Evolutionary conservation across 2,888 invertebrate species (phyloP).

Genomic region (Phyto melanocephala): DNA sequence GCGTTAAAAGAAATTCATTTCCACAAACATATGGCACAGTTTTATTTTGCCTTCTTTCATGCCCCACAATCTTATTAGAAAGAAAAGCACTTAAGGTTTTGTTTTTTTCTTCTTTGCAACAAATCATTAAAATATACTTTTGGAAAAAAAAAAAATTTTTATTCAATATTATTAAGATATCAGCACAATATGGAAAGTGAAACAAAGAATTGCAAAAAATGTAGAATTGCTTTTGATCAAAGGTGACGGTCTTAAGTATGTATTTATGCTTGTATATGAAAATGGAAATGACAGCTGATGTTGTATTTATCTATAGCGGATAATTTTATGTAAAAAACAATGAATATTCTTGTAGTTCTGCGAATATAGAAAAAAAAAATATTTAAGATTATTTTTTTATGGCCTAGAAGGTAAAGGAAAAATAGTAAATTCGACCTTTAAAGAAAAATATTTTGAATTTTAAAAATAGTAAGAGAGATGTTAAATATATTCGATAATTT

Average conservation of each 20-base stretch:
- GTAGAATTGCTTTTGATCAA: neutral
- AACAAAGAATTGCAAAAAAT: neutral
- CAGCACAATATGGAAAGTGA: neutral
- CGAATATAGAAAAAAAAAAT: too few species aligned
- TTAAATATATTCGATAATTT: too few species aligned
- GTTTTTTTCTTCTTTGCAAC: too few species aligned
- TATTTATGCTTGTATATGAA: neutral
- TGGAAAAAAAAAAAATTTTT: neutral
- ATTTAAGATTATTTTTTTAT: too few species aligned
- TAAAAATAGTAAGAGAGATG: too few species aligned
- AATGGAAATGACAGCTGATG: neutral
- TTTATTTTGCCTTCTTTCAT: neutral
- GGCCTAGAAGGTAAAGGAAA: too few species aligned
- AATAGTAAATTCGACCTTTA: too few species aligned
- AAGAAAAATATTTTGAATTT: too few species aligned
- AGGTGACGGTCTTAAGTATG: neutral
- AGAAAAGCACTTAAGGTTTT: slow-evolving; percentile 12
- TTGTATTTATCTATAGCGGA: too few species aligned
- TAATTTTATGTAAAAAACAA: too few species aligned
- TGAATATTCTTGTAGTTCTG: too few species aligned
- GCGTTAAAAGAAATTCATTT: neutral
- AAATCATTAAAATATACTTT: slow-evolving; percentile 13
- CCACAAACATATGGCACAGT: neutral
- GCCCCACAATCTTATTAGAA: neutral
- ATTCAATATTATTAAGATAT: slow-evolving; percentile 23